Conservation (phyloP, 2,797 vertebrate species). For the Schizopygopsis pylzovi region DNA sequence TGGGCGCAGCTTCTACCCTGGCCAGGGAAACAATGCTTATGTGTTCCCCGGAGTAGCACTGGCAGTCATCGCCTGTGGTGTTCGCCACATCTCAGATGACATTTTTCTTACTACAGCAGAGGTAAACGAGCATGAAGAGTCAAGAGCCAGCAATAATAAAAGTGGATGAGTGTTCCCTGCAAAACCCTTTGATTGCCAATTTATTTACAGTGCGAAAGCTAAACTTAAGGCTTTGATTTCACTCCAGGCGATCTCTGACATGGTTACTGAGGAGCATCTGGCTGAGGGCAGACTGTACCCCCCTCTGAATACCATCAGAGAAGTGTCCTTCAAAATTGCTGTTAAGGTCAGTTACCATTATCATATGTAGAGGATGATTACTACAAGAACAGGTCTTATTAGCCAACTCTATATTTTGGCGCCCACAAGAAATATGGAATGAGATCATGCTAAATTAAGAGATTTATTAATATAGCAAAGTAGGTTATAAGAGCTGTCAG, state of each 20-base stretch:
- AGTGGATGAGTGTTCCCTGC: neutral
- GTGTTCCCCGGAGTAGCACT: conserved; percentile 95
- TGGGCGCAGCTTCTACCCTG: conserved; percentile 91
- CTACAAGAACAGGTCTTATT: neutral
- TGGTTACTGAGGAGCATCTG: conserved; percentile 92
- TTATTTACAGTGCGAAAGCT: neutral
- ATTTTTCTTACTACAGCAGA: conserved; percentile 95
- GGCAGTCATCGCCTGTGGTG: conserved; percentile 88
- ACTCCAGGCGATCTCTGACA: conserved; percentile 85
- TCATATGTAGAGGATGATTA: neutral
- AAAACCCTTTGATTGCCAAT: neutral
- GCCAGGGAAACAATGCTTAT: conserved; percentile 97
- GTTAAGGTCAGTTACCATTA: conserved; percentile 82
- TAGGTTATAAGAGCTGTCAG: conserved; percentile 14
- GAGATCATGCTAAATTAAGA: conserved; percentile 38
- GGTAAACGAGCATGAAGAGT: conserved; percentile 71
- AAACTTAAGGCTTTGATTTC: conserved; percentile 27
- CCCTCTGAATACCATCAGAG: conserved; percentile 89
- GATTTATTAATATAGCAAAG: conserved; percentile 32
- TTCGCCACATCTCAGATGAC: conserved; percentile 93
- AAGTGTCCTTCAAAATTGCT: conserved; percentile 96
- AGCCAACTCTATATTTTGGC: neutral
- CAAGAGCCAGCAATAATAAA: neutral
- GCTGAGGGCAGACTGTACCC: conserved; percentile 94
- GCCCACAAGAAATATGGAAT: conserved; percentile 14